Percentiles rank a stretch among this genome's conserved stretches.
These are phyloP conservation scores for Chelonoidis abingdonii DNA, from an alignment of 2,113 vertebrate genomes.

Conservation along the genomic window DNA sequence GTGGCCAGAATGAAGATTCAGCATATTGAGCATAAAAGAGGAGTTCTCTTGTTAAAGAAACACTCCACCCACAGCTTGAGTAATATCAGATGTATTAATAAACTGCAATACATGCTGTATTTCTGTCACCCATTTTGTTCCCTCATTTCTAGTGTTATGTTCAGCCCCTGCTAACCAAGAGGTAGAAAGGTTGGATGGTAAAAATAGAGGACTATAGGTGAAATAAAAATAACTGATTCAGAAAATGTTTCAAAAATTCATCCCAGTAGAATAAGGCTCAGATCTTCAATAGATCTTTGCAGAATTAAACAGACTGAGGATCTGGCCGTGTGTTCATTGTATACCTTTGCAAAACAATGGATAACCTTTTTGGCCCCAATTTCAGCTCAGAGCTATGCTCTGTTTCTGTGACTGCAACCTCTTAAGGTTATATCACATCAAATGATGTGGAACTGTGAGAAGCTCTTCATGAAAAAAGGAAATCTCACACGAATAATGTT, in stretches of 20 bases:
- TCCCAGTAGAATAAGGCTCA: neutral
- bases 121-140: accelerated
- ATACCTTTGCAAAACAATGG: neutral
- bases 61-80: neutral
- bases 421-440: neutral
- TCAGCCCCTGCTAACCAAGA: neutral
- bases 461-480: constrained; percentile 10
- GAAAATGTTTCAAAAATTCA: neutral
- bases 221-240: neutral
- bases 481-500: constrained; percentile 14
- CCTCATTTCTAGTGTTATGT: neutral
- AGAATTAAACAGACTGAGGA: neutral
- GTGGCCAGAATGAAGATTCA: neutral
- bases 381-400: neutral
- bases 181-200: neutral
- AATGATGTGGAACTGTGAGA: neutral
- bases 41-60: neutral
- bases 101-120: neutral
- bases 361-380: neutral
- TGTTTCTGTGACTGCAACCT: neutral
- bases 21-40: neutral
- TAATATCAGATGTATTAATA: neutral
- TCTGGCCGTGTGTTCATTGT: neutral
- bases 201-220: neutral
- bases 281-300: neutral